These are phyloP conservation scores for Lutraria lutraria DNA, from an alignment of 2,888 invertebrate genomes.

Conservation along the genomic window DNA sequence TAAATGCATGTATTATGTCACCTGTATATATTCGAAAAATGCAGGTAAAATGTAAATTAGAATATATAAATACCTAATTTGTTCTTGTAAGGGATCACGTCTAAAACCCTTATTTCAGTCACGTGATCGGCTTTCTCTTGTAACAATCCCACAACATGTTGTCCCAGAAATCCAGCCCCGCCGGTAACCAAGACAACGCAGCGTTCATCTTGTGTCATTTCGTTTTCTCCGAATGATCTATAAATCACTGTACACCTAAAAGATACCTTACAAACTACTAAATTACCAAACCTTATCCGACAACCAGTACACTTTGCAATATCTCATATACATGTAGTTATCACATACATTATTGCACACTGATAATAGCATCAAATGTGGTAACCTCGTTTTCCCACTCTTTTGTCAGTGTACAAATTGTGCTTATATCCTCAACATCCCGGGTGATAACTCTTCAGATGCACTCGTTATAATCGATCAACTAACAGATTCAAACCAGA, in stretches of 20 bases:
- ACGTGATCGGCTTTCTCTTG: conserved; percentile 24
- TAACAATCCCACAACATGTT: conserved; percentile 27
- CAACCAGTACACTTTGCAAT: too few species aligned
- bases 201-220: background rate
- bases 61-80: background rate
- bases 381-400: too few species aligned
- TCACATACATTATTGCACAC: too few species aligned
- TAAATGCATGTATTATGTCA: too few species aligned
- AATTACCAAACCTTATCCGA: too few species aligned
- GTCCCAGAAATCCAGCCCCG: conserved; percentile 21
- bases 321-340: too few species aligned
- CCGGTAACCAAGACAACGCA: conserved; percentile 32
- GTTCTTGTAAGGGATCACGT: conserved; percentile 14
- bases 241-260: background rate
- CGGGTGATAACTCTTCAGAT: background rate
- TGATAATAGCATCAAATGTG: background rate
- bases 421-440: background rate
- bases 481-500: background rate
- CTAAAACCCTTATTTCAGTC: conserved; percentile 18
- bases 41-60: too few species aligned
- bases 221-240: background rate
- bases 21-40: too few species aligned
- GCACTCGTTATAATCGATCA: background rate
- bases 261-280: background rate
- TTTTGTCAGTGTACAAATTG: background rate